These are phyloP conservation scores for Flexamia atlantica DNA, from an alignment of 2,888 invertebrate species.

Conservation along the genomic window DNA sequence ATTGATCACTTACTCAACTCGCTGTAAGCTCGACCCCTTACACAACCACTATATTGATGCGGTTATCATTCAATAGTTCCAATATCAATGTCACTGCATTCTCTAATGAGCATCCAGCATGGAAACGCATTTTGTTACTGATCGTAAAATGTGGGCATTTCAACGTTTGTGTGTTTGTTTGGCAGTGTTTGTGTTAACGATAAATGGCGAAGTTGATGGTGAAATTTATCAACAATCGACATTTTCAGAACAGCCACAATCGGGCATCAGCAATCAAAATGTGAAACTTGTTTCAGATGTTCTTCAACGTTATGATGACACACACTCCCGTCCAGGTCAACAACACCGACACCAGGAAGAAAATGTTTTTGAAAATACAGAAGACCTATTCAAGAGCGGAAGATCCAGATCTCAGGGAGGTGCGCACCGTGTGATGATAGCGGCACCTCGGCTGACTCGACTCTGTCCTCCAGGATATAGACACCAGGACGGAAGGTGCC, in stretches of 20 bases:
- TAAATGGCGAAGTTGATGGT: not conserved
- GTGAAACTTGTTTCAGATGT: not conserved
- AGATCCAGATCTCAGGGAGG: too few relatives aligned
- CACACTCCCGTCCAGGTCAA: not conserved
- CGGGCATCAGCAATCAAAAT: not conserved
- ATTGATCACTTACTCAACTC: not conserved
- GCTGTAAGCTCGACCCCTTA: not conserved
- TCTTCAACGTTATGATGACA: not conserved
- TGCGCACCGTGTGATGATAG: too few relatives aligned
- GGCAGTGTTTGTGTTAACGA: not conserved
- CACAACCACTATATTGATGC: too few relatives aligned
- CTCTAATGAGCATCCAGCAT: not conserved
- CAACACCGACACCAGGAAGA: not conserved
- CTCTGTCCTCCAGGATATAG: too few relatives aligned
- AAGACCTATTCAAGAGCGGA: not conserved
- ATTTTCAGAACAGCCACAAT: not conserved
- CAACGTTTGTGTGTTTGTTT: not conserved
- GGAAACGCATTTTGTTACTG: too few relatives aligned
- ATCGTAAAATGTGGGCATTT: too few relatives aligned
- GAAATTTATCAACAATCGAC: not conserved
- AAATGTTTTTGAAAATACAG: not conserved
- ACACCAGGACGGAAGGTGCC: too few relatives aligned
- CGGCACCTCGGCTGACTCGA: too few relatives aligned
- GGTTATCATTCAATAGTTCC: too few relatives aligned
- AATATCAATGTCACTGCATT: too few relatives aligned